phyloP scores from a whole-genome alignment of 1,140 invertebrate species.

The Eriosoma lanigerum region DNA sequence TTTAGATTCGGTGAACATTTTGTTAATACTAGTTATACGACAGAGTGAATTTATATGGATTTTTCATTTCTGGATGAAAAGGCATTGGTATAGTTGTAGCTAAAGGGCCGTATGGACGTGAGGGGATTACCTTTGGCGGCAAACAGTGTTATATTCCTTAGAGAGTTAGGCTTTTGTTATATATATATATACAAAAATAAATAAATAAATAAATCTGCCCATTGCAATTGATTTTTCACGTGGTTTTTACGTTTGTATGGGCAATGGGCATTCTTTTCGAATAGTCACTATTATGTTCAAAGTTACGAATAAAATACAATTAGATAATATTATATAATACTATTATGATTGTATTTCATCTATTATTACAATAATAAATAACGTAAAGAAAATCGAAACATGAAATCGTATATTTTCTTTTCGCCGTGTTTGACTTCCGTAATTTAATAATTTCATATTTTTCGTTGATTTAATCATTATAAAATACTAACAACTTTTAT shows the following conservation, averaged over 20 bases:
- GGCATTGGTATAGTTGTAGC: background rate
- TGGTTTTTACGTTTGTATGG: background rate
- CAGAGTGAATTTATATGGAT: background rate
- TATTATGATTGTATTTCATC: too few species aligned
- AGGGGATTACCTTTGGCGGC: background rate
- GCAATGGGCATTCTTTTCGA: too few species aligned
- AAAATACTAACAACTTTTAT: too few species aligned
- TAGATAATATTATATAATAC: background rate
- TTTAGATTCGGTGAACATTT: background rate
- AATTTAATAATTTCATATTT: too few species aligned
- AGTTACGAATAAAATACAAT: background rate
- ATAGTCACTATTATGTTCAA: background rate
- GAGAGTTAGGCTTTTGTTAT: conserved; percentile 21
- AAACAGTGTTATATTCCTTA: conserved; percentile 8
- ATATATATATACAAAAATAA: background rate
- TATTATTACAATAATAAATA: too few species aligned
- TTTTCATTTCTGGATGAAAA: conserved; percentile 9
- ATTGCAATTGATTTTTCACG: conserved; percentile 21
- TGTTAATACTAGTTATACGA: conserved; percentile 10
- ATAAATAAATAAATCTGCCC: conserved; percentile 33
- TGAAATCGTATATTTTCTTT: too few species aligned
- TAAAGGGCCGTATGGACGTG: background rate
- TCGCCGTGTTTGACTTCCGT: too few species aligned
- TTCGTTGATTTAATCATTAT: too few species aligned
- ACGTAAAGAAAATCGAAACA: too few species aligned